These are phyloP conservation scores for Heliothis virescens DNA, from an alignment of 1,140 invertebrate genomes.

Conservation along the genomic window DNA sequence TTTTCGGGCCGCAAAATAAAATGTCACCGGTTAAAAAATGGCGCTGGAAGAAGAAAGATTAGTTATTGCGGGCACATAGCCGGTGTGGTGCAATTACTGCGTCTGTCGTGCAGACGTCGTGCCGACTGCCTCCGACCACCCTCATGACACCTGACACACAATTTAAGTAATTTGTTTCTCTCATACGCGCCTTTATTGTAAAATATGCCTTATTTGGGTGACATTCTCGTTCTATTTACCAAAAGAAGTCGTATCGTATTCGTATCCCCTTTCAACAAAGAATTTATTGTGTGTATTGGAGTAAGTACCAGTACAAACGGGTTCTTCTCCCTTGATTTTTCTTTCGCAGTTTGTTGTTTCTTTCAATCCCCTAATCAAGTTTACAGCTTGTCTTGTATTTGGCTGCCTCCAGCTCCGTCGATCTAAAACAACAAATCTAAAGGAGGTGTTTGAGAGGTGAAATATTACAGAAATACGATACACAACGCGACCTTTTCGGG, in stretches of 20 bases:
- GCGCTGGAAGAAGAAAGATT: conserved; percentile 59
- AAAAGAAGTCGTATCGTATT: conserved; percentile 54
- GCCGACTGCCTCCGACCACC: conserved; percentile 26
- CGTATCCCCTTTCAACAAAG: conserved; percentile 44
- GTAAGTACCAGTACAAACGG: conserved; percentile 66
- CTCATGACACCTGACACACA: conserved; percentile 38
- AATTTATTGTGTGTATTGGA: conserved; percentile 63
- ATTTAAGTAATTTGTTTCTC: conserved; percentile 53
- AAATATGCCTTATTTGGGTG: conserved; percentile 40
- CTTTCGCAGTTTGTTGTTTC: conserved; percentile 72
- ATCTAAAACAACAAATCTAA: conserved; percentile 53
- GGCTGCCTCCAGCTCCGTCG: conserved; percentile 58
- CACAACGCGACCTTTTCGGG: conserved; percentile 19
- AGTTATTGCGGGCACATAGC: conserved; percentile 56
- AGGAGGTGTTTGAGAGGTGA: conserved; percentile 35
- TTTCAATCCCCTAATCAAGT: conserved; percentile 74
- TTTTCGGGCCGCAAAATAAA: conserved; percentile 62
- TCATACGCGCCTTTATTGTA: conserved; percentile 43
- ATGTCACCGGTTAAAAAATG: conserved; percentile 67
- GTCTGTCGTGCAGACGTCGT: conserved; percentile 42
- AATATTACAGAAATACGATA: conserved; percentile 23
- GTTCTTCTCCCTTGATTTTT: conserved; percentile 67
- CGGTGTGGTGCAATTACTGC: conserved; percentile 55
- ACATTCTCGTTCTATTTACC: conserved; percentile 53
- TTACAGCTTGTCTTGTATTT: conserved; percentile 68